Base-by-base conservation (phyloP, 2,888 invertebrate genomes). In the Xanthorhoe designata region DNA sequence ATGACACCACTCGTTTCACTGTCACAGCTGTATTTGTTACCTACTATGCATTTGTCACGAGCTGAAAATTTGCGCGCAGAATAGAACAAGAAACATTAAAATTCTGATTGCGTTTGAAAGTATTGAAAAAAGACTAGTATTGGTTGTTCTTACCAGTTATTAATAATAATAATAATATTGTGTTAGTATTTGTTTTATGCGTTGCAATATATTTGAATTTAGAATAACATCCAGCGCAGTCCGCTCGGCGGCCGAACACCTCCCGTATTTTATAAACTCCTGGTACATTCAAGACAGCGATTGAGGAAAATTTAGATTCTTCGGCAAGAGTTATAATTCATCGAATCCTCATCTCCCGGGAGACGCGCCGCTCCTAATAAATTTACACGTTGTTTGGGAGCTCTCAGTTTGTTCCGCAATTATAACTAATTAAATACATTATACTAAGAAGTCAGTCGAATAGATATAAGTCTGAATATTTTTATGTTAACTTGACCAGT, bases 1-100 rank as follows among this genome's bases (percentile, higher is more conserved):
- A 69, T 66, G 58, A 32, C 57, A 58, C 51, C 54, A 61, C 24
- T 61, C 55, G 55, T 42, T 59, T 62, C 61, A 59, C 51, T 59
- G 55, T 53, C 19, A 60, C 47, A 24, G 59, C 56, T 56, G 10
- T 59, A 38, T 32, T 61, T 61, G 29, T 32, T 49, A 1, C 10
- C 9, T 9, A 10, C 3, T 38, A 38, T 13, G n/a, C n/a, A n/a
- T n/a, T n/a, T n/a, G n/a, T n/a, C n/a, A n/a, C n/a, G n/a, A n/a
- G n/a, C n/a, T n/a, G n/a, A n/a, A n/a, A n/a, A n/a, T n/a, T 35
- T 9, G 9, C 1, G 9, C 6, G 7, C 35, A 1, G 6, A 8
- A 35, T 35, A 35, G 1, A 7, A 35, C 35, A 24, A 24, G 2
- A 24, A 24, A 24, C 24, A 24, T 24, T 24, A 24, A 24, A 24